phyloP scores from a whole-genome alignment of 2,113 vertebrate genomes.

The Rhagologus leucostigma region DNA sequence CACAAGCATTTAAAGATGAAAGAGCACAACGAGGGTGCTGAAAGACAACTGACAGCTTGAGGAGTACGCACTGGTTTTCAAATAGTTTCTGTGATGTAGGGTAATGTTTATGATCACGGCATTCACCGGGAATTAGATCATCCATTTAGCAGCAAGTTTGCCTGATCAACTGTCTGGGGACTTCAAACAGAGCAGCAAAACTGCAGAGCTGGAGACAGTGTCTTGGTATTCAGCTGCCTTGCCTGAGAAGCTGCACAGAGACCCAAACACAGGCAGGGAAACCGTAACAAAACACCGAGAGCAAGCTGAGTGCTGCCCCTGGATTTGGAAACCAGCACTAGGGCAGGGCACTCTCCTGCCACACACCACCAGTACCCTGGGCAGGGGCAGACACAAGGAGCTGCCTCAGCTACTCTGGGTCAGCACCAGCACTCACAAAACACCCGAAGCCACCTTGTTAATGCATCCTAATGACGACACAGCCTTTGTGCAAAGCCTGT shows the following conservation, averaged over 20 bases:
- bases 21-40: neutral
- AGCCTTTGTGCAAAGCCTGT: neutral
- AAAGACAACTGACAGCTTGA: slow-evolving; percentile 9
- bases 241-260: neutral
- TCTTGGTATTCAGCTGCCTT: neutral
- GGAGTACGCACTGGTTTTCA: neutral
- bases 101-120: neutral
- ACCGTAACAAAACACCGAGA: rapidly evolving
- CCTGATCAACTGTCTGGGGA: neutral
- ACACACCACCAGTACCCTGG: neutral
- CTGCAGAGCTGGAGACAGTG: neutral
- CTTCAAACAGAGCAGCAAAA: slow-evolving; percentile 2
- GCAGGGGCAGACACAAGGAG: neutral
- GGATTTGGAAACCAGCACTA: neutral
- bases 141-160: neutral
- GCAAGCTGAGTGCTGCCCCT: rapidly evolving
- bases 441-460: neutral
- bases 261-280: neutral
- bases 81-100: neutral
- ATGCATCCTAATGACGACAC: neutral
- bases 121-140: neutral
- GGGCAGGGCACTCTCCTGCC: neutral
- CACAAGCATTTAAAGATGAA: neutral
- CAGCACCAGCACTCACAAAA: neutral
- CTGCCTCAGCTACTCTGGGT: neutral